These are phyloP conservation scores for Ariopsis seemanni DNA, from an alignment of 2,113 vertebrate species.

Conservation along the genomic window DNA sequence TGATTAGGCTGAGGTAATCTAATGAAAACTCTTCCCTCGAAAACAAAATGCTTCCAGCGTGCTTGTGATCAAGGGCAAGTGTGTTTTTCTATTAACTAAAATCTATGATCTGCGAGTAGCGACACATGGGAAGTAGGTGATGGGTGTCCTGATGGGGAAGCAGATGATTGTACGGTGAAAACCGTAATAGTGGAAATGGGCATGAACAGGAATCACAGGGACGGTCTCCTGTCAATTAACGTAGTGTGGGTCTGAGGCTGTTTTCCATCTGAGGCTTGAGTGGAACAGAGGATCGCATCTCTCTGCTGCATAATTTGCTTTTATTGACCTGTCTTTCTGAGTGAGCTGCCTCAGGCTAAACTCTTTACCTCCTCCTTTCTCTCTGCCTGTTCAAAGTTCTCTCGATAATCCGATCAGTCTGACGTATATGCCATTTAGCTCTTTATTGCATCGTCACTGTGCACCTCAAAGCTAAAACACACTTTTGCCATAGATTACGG, in stretches of 20 bases:
- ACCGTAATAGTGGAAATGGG: background rate
- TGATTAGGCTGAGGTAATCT: background rate
- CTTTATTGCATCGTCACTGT: conserved; percentile 15
- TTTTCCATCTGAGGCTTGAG: conserved; percentile 2
- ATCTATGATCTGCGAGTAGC: background rate
- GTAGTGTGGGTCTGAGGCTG: background rate
- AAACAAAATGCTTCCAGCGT: background rate
- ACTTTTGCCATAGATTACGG: background rate
- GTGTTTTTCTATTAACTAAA: background rate
- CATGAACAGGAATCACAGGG: background rate
- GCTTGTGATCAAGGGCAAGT: background rate
- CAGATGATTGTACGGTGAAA: background rate
- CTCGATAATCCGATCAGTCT: conserved; percentile 8
- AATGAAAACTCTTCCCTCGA: background rate
- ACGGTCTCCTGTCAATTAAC: background rate
- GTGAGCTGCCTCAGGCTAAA: conserved; percentile 17
- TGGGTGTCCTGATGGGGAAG: background rate
- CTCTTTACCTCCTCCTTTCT: background rate
- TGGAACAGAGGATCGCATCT: conserved; percentile 8
- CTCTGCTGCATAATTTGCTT: conserved; percentile 34
- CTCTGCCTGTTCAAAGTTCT: conserved; percentile 6
- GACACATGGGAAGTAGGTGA: background rate
- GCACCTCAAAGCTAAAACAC: background rate
- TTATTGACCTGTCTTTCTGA: conserved; percentile 29
- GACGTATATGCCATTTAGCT: conserved; percentile 5